These are phyloP conservation scores for Eustalomyia histrio DNA, from an alignment of 2,888 invertebrate species.

Conservation along the genomic window DNA sequence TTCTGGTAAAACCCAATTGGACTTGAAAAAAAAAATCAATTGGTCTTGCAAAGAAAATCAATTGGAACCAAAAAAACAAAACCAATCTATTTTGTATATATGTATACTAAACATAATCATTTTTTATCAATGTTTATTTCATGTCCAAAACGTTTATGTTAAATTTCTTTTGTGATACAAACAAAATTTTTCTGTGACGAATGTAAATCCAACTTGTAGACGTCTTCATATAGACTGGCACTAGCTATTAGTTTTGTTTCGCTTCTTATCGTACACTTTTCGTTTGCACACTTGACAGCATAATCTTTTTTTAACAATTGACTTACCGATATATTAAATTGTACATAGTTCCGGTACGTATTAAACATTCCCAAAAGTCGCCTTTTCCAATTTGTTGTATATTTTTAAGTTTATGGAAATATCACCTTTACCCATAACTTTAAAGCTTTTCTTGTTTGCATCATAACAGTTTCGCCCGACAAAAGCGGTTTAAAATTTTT, in stretches of 20 bases:
- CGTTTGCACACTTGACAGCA: neutral
- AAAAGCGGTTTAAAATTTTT: slow-evolving; percentile 14
- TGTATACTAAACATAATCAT: too few relatives aligned
- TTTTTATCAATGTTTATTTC: neutral
- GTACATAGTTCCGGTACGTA: slow-evolving; percentile 39
- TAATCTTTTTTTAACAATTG: slow-evolving; percentile 33
- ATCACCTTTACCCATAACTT: slow-evolving; percentile 23
- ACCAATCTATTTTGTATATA: too few relatives aligned
- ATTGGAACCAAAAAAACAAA: too few relatives aligned
- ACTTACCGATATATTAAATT: slow-evolving; percentile 45
- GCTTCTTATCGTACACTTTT: slow-evolving; percentile 9
- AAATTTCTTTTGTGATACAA: too few relatives aligned
- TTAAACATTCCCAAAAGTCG: slow-evolving; percentile 19
- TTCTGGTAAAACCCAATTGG: too few relatives aligned
- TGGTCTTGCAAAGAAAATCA: too few relatives aligned
- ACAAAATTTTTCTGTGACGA: too few relatives aligned
- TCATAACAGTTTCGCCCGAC: slow-evolving; percentile 18
- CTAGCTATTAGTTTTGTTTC: neutral
- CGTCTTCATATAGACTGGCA: too few relatives aligned
- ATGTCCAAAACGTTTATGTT: slow-evolving; percentile 38
- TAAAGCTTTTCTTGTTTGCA: slow-evolving; percentile 29
- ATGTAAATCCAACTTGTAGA: slow-evolving; percentile 22
- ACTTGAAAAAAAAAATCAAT: too few relatives aligned
- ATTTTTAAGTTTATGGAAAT: neutral
- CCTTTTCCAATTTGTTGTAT: neutral